Evolutionary conservation across 2,888 invertebrate genomes (phyloP).

Genomic region (Lordiphosa fenestrarum): DNA sequence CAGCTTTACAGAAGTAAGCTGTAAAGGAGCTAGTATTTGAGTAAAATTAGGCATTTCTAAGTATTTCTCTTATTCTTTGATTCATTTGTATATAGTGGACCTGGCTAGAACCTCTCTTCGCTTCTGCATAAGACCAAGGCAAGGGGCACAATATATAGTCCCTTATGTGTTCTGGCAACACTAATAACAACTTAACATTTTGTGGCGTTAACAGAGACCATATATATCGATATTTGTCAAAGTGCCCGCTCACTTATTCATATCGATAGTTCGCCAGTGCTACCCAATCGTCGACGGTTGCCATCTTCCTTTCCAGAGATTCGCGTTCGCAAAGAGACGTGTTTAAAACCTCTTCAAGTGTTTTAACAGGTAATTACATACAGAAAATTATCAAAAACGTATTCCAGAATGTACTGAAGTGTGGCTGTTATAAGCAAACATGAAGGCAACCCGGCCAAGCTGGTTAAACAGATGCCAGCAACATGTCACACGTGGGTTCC

Average conservation of each 20-base stretch:
- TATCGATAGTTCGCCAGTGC: conserved; percentile 5
- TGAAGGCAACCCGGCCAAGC: conserved; percentile 25
- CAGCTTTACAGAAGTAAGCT: no score
- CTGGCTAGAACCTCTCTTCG: no score
- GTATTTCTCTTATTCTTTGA: no score
- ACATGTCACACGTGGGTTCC: conserved; percentile 73
- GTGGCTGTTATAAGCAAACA: conserved; percentile 1
- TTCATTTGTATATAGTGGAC: no score
- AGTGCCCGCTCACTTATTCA: neutral
- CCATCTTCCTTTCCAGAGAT: conserved; percentile 79
- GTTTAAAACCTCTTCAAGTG: conserved; percentile 79
- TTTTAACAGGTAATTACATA: conserved; percentile 76
- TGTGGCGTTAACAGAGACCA: no score
- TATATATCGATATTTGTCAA: neutral
- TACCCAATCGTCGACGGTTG: conserved; percentile 35
- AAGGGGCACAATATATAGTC: no score
- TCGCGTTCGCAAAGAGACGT: conserved; percentile 79
- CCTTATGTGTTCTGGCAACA: no score
- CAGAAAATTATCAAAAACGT: conserved; percentile 20
- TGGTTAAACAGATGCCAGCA: conserved; percentile 11
- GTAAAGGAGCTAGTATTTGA: no score
- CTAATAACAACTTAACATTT: no score
- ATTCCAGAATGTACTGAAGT: conserved; percentile 14
- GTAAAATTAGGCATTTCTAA: no score
- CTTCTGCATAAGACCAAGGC: no score